Evolutionary conservation across 2,113 vertebrate species (phyloP), one percentile per base, ranked within the genome.

Genomic region (Melanerpes aurifrons): DNA sequence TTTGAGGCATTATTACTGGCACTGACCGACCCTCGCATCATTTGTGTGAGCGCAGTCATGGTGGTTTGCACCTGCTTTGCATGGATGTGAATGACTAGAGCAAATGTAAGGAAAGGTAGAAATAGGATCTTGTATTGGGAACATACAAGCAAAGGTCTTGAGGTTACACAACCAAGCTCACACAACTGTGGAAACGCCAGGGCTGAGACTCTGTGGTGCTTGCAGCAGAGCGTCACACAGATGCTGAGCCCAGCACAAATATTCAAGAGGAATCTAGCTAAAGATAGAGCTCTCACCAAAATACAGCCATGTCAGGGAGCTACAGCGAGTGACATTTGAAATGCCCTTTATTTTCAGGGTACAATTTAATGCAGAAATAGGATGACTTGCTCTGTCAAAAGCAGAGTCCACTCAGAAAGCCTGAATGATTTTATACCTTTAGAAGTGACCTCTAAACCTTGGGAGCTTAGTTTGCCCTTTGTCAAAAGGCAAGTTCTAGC

Each of bases 321-420:
- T 90, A 15, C 86, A 69, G n/a, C 59, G 61, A 68, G 47, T 82
- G 91, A 66, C 82, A 67, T 88, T 95, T 93, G 77, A 95, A 95
- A 87, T 91, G 87, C 59, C 78, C 90, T 94, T 96, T 94, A 32
- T 92, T 91, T 91, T 75, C 81, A 54, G 92, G 43, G 82, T 79
- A 29, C 62, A 86, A 79, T 92, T 96, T 87, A 75, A 82, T 57
- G 50, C 72, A 87, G 92, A 76, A 81, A 57, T 10, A 24, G 83
- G n/a, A 75, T 64, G 74, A 70, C 37, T 92, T 83, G 32, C 58
- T 93, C 78, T 87, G 82, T 89, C 87, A 79, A 53, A 73, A 48
- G 54, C 2, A 11, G 28, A 74, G 56, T 43, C 56, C 86, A 29
- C 47, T 91, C 5, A 3, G 43, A 69, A 89, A 91, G 28, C 15